Percentiles rank a stretch among this genome's conserved stretches.
These are phyloP conservation scores for Coptodon rendalli DNA, from an alignment of 2,113 vertebrate species.

Conservation along the genomic window DNA sequence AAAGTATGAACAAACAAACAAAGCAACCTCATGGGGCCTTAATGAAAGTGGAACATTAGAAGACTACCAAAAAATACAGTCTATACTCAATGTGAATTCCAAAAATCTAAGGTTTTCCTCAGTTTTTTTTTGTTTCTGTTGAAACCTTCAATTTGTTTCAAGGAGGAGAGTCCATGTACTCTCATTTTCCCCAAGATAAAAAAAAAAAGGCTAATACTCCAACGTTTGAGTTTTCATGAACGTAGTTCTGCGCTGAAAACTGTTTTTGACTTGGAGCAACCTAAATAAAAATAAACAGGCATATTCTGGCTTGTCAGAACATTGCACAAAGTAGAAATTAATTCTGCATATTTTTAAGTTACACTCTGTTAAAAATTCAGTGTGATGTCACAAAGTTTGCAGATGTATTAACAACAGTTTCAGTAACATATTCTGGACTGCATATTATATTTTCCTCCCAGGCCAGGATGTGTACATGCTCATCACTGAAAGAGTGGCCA, in stretches of 20 bases:
- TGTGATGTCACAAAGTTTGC: background rate
- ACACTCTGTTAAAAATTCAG: background rate
- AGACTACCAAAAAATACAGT: background rate
- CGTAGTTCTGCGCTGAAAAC: fast-evolving
- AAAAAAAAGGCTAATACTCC: background rate
- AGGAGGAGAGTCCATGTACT: background rate
- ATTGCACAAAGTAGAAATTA: background rate
- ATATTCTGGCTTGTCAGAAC: background rate
- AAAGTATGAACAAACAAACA: background rate
- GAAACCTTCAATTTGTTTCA: background rate
- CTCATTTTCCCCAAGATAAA: background rate
- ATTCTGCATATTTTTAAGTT: background rate
- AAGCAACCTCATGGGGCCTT: background rate
- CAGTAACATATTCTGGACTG: background rate
- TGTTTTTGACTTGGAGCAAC: background rate
- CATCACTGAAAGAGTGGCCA: background rate
- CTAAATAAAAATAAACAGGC: background rate
- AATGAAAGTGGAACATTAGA: background rate
- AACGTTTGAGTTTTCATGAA: background rate
- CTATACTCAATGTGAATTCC: background rate
- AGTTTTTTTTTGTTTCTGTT: background rate
- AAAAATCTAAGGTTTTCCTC: background rate
- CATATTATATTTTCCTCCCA: background rate
- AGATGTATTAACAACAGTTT: background rate
- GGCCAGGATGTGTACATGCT: background rate